Percentiles rank a stretch among this genome's conserved stretches.
Conservation (phyloP, 2,113 vertebrate genomes). For the Cyphomyrus discorhynchus region DNA sequence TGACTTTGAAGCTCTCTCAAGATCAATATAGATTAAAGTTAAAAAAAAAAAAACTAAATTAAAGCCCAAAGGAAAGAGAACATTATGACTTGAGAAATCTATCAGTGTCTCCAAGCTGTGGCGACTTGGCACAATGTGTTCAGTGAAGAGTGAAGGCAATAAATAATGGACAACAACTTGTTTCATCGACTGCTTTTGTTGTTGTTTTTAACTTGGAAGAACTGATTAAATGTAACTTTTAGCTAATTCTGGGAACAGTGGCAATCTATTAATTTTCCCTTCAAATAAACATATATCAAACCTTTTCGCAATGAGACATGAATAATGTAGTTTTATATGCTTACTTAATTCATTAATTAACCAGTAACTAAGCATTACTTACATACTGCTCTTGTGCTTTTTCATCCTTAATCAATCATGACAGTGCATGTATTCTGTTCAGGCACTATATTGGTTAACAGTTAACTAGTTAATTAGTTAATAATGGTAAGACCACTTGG, state of each 20-base stretch:
- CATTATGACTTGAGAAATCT: constrained; percentile 1
- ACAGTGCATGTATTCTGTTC: not conserved
- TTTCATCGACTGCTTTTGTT: not conserved
- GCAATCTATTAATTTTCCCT: not conserved
- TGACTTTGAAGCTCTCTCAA: not conserved
- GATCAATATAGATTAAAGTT: not conserved
- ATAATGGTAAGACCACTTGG: too few species aligned
- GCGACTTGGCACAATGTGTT: not conserved
- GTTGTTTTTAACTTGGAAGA: not conserved
- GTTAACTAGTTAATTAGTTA: too few species aligned
- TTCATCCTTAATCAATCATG: too few species aligned
- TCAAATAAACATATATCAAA: not conserved
- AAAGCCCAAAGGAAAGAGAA: not conserved
- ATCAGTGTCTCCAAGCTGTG: not conserved
- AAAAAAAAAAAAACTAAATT: not conserved
- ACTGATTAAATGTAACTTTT: not conserved
- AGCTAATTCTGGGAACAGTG: not conserved
- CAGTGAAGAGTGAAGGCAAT: not conserved
- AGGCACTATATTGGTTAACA: too few species aligned
- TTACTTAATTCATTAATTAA: too few species aligned
- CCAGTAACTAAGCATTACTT: too few species aligned
- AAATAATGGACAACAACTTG: not conserved
- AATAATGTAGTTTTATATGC: too few species aligned
- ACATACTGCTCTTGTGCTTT: too few species aligned
- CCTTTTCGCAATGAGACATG: not conserved